These are phyloP conservation scores for Diorhabda carinulata DNA, from an alignment of 1,140 invertebrate species.

Conservation along the genomic window DNA sequence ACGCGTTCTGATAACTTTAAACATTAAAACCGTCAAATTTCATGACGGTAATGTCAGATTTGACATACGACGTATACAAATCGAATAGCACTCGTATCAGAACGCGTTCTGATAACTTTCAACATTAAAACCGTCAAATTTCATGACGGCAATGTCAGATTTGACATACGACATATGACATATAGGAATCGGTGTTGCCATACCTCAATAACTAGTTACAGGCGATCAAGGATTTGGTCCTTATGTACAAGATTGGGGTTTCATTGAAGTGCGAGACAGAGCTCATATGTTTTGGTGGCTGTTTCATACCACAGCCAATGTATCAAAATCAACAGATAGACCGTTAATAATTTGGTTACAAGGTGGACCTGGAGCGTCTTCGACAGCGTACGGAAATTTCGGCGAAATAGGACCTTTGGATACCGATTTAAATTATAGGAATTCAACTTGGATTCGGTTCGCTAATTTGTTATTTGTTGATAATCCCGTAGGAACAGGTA, in stretches of 20 bases:
- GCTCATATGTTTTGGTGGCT: conserved; percentile 84
- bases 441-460: conserved; percentile 67
- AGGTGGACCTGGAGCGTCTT: conserved; percentile 67
- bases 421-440: conserved; percentile 59
- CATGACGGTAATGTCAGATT: no score
- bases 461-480: conserved; percentile 84
- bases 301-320: conserved; percentile 63
- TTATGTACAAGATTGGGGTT: conserved; percentile 66
- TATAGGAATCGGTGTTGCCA: no score
- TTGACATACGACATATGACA: no score
- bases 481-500: conserved; percentile 66
- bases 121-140: no score
- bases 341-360: conserved; percentile 70
- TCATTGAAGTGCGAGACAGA: conserved; percentile 60
- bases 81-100: no score
- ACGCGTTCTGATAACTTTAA: no score
- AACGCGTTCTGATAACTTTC: no score
- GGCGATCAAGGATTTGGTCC: conserved; percentile 50
- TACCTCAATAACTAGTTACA: background rate
- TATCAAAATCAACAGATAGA: conserved; percentile 55
- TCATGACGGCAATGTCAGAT: no score
- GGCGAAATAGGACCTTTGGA: conserved; percentile 71
- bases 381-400: conserved; percentile 75
- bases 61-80: no score
- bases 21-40: no score